Evolutionary conservation across 2,888 invertebrate species (phyloP), one percentile per base, ranked within the genome.

Genomic region (Pristionchus exspectatus): DNA sequence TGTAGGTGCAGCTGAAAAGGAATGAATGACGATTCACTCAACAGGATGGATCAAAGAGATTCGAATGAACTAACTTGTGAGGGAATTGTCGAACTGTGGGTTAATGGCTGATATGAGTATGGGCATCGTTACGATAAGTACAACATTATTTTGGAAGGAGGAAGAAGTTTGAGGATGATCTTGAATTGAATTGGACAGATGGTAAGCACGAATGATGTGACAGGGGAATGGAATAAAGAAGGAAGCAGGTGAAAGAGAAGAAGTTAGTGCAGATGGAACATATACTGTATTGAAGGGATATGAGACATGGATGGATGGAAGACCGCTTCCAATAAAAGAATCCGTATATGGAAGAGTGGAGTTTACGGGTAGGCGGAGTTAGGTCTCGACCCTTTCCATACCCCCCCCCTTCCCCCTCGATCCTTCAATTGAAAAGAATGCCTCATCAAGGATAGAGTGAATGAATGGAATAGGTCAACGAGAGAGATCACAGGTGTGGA

Each of bases 1-100:
- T 72, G 90, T 91, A 1, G 94, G 94, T 24, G 94, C 92, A 38
- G 92, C 94, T 93, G 90, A 63, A 92, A 89, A 38, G 9, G 27
- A 50, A 33, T 50, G 44, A 50, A 50, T 50, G 44, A 50, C 3
- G 44, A 50, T 21, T 33, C 33, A 72, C 24, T 21, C 21, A 3
- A n/a, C 21, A 9, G 24, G n/a, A 33, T 27, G 14, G 16, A 72
- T 3, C 3, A 30, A 74, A 21, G 69, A 69, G 16, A 69, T 18
- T 18, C 3, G 21, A 69, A 10, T 18, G 56, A 4, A 54, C 77
- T 77, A 14, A 88, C 88, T 66, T 14, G 88, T 88, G 2, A 88
- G 44, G 18, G 63, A 18, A 24, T 88, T 88, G 63, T 88, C 88
- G 63, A 88, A 88, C 30, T 74, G 81, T 21, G 38, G 30, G n/a